These are phyloP conservation scores for Pantherophis vulpinus DNA, from an alignment of 2,797 vertebrate genomes.

Conservation along the genomic window DNA sequence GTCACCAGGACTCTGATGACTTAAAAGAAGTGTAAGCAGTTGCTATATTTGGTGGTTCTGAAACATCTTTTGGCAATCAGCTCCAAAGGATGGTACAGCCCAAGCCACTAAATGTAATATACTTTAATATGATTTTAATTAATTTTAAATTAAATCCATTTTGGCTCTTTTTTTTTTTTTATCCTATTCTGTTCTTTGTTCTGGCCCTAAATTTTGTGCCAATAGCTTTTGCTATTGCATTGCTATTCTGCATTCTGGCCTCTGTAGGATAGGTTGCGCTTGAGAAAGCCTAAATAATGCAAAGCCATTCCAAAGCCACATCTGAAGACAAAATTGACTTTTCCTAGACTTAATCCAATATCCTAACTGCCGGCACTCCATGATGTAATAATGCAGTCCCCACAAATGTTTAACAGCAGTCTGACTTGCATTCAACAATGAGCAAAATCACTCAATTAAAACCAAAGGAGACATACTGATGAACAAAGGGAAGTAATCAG, in stretches of 20 bases:
- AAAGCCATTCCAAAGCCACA: neutral
- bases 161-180: neutral
- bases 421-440: neutral
- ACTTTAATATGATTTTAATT: neutral
- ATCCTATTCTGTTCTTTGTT: neutral
- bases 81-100: neutral
- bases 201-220: neutral
- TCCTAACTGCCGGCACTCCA: neutral
- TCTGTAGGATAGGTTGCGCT: neutral
- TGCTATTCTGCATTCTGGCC: neutral
- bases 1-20: neutral
- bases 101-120: neutral
- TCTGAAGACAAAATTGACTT: neutral
- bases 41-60: neutral
- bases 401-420: neutral
- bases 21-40: neutral
- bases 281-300: neutral
- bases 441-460: neutral
- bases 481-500: neutral
- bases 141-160: neutral
- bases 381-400: neutral
- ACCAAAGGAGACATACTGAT: neutral
- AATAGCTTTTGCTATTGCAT: neutral
- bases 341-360: neutral
- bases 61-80: neutral